Percentiles rank a stretch among this genome's conserved stretches.
Evolutionary conservation across 2,797 vertebrate genomes (phyloP).

Genomic region (Danionella dracula): DNA sequence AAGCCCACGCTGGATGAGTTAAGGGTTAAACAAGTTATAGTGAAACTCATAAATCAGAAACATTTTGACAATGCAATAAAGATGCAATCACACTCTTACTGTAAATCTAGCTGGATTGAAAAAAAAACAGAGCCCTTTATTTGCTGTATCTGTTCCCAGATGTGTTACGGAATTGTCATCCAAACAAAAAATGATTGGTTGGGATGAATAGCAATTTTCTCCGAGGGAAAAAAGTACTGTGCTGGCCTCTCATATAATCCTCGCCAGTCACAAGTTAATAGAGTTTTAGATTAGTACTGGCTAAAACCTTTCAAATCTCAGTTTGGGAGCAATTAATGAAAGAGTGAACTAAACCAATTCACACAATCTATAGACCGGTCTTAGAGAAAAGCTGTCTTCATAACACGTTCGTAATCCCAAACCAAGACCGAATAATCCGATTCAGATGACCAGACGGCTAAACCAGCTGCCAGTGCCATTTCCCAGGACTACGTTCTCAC

Average conservation of each 20-base stretch:
- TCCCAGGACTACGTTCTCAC: neutral
- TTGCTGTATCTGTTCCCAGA: neutral
- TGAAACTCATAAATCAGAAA: too few relatives aligned
- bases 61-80: too few relatives aligned
- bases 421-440: conserved; percentile 52
- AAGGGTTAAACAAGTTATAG: too few relatives aligned
- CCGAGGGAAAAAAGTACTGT: neutral
- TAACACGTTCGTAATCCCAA: conserved; percentile 56
- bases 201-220: neutral
- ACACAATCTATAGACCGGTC: neutral
- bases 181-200: neutral
- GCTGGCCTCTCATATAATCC: neutral
- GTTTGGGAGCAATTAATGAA: conserved; percentile 43
- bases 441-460: conserved; percentile 56
- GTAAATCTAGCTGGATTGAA: too few relatives aligned
- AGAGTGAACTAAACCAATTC: conserved; percentile 51
- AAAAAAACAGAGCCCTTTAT: too few relatives aligned
- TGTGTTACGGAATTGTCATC: neutral
- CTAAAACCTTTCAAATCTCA: conserved; percentile 10
- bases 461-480: conserved; percentile 52
- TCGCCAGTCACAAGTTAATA: conserved; percentile 34
- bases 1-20: too few relatives aligned
- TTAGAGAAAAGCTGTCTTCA: conserved; percentile 39
- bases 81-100: too few relatives aligned
- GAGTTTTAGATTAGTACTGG: conserved; percentile 55